phyloP scores from a whole-genome alignment of 2,797 vertebrate genomes.

The Gallinago nigripennis region DNA sequence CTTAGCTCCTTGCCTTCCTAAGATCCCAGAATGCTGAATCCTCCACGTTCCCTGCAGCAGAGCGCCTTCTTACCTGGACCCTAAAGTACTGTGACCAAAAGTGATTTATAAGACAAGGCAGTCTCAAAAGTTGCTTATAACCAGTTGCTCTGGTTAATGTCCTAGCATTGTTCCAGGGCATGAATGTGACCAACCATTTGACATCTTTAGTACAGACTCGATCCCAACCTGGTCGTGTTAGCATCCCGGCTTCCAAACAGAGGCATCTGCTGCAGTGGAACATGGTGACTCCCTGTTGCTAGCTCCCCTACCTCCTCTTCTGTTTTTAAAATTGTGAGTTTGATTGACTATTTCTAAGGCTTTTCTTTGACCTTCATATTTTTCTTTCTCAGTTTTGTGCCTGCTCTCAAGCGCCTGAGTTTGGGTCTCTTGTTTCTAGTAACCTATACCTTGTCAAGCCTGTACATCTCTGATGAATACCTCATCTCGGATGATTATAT shows the following conservation, averaged over 20 bases:
- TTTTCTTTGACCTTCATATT: not conserved
- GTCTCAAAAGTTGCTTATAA: not conserved
- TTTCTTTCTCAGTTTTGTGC: constrained; percentile 79
- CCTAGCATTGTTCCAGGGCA: not conserved
- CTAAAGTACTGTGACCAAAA: not conserved
- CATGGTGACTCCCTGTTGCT: accelerated
- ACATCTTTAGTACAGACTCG: not conserved
- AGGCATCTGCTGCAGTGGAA: constrained; percentile 21
- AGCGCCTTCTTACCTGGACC: not conserved
- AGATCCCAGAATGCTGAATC: not conserved
- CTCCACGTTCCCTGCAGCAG: not conserved
- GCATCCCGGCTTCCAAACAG: not conserved
- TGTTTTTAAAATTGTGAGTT: not conserved
- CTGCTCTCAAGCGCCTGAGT: constrained; percentile 88
- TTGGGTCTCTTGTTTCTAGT: constrained; percentile 88
- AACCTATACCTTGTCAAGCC: constrained; percentile 86
- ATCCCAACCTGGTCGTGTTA: not conserved
- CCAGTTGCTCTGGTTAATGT: not conserved
- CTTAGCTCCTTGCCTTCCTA: not conserved
- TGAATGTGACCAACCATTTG: not conserved
- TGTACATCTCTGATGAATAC: constrained; percentile 87
- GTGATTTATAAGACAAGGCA: not conserved
- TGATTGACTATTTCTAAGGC: not conserved
- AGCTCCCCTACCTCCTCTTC: not conserved
- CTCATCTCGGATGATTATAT: constrained; percentile 87